Percentiles rank a stretch among this genome's conserved stretches.
phyloP scores from a whole-genome alignment of 2,888 invertebrate genomes.

The Ferdinandea cuprea region DNA sequence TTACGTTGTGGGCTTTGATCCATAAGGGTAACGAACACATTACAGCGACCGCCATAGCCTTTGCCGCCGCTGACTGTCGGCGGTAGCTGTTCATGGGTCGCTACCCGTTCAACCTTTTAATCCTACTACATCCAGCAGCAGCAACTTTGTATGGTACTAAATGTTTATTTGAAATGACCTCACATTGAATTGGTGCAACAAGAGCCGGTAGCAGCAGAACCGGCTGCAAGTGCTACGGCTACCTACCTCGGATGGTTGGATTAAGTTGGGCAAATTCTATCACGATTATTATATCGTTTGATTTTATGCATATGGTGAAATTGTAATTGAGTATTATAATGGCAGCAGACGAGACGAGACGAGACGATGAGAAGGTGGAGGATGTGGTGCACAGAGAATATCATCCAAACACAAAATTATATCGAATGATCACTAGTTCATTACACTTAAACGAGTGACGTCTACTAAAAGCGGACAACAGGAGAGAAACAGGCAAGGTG shows the following conservation, averaged over 20 bases:
- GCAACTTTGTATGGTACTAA: constrained; percentile 32
- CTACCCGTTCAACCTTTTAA: constrained; percentile 10
- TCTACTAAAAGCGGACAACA: constrained; percentile 15
- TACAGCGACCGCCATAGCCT: constrained; percentile 51
- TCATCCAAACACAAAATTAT: constrained; percentile 28
- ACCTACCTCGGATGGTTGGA: constrained; percentile 23
- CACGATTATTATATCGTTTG: constrained; percentile 53
- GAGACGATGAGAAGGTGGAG: constrained; percentile 2
- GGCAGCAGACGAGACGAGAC: neutral
- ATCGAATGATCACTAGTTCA: constrained; percentile 39
- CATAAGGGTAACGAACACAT: constrained; percentile 66
- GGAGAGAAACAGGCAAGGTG: neutral
- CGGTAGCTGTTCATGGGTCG: constrained; percentile 5
- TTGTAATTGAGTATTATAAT: constrained; percentile 28
- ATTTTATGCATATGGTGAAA: constrained; percentile 56
- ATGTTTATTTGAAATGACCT: constrained; percentile 62
- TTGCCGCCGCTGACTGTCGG: constrained; percentile 27
- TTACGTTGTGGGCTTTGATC: constrained; percentile 71
- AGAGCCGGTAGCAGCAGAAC: constrained; percentile 11
- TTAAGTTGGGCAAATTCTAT: constrained; percentile 46
- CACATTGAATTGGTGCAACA: constrained; percentile 48
- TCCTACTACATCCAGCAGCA: constrained; percentile 1
- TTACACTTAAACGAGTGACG: constrained; percentile 43
- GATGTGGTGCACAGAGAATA: too few species aligned
- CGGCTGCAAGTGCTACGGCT: too few species aligned